A percentile compares a stretch with the other conserved stretches of the same genome.
These are phyloP conservation scores for Drosophila guanche DNA, from an alignment of 1,140 invertebrate genomes.

Conservation along the genomic window DNA sequence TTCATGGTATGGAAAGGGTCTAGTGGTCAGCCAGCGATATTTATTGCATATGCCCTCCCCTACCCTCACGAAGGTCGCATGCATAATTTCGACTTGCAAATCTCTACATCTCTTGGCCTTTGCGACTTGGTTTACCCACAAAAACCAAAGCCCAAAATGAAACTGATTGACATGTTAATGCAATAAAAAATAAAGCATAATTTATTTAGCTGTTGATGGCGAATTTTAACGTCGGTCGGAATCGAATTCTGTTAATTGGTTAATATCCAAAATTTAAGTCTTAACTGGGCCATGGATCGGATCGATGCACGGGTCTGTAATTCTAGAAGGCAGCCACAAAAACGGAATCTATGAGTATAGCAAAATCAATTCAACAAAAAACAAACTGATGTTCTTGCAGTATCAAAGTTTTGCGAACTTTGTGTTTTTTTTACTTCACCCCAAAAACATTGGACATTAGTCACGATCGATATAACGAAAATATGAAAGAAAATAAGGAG, in stretches of 20 bases:
- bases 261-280: slow-evolving; percentile 47
- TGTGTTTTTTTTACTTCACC: not conserved
- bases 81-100: slow-evolving; percentile 67
- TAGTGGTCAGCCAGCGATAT: slow-evolving; percentile 30
- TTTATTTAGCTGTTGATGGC: slow-evolving; percentile 55
- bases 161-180: slow-evolving; percentile 53
- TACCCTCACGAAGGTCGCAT: slow-evolving; percentile 62
- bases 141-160: slow-evolving; percentile 32
- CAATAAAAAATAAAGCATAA: slow-evolving; percentile 27
- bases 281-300: slow-evolving; percentile 62
- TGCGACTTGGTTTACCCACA: slow-evolving; percentile 25
- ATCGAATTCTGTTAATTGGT: slow-evolving; percentile 68
- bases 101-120: slow-evolving; percentile 32
- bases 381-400: slow-evolving; percentile 9
- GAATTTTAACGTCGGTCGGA: slow-evolving; percentile 42
- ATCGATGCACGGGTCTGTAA: slow-evolving; percentile 23
- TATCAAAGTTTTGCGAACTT: slow-evolving; percentile 34
- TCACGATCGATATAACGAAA: not conserved
- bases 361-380: slow-evolving; percentile 8
- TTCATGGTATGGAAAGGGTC: slow-evolving; percentile 6
- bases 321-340: slow-evolving; percentile 32
- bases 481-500: not conserved
- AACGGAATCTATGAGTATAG: not conserved
- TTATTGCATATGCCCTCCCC: slow-evolving; percentile 17
- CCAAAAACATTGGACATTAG: slow-evolving; percentile 1